Percentiles rank a stretch among this genome's conserved stretches.
Conservation (phyloP, 2,113 vertebrate species). For the Dermatemys mawii region DNA sequence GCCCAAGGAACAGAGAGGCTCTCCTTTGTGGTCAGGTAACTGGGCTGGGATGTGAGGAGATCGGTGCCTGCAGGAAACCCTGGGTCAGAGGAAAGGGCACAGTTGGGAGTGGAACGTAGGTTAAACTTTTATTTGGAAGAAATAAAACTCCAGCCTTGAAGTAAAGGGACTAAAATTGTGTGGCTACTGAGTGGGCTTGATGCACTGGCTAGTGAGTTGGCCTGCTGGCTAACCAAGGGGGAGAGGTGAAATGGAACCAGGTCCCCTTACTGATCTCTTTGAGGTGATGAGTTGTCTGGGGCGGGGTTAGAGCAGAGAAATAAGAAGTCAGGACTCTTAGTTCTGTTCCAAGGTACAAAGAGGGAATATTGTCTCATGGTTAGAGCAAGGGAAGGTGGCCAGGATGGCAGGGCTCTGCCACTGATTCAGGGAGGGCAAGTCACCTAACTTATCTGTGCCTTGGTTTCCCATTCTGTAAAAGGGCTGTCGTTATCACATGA, state of each 20-base stretch:
- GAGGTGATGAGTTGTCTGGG: not conserved
- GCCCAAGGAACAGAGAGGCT: too few relatives aligned
- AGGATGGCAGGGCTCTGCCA: not conserved
- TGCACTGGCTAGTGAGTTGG: not conserved
- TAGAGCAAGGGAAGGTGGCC: not conserved
- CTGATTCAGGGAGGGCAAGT: not conserved
- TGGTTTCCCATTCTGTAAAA: not conserved
- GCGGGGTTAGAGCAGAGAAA: not conserved
- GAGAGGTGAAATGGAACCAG: not conserved
- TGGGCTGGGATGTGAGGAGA: not conserved
- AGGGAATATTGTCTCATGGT: not conserved
- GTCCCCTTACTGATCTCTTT: not conserved
- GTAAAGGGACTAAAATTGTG: not conserved
- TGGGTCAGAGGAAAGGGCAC: not conserved
- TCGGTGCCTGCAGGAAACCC: not conserved
- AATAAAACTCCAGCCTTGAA: not conserved
- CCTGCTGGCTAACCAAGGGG: not conserved
- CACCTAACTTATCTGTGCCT: not conserved
- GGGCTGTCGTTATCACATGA: not conserved
- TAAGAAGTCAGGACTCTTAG: not conserved
- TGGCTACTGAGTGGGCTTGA: not conserved
- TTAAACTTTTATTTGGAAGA: not conserved
- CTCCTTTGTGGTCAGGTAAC: not conserved
- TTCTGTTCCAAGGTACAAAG: not conserved
- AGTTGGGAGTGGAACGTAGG: not conserved